Percentiles rank a stretch among this genome's conserved stretches.
Conservation (phyloP, 2,113 vertebrate genomes). For the Limanda limanda region DNA sequence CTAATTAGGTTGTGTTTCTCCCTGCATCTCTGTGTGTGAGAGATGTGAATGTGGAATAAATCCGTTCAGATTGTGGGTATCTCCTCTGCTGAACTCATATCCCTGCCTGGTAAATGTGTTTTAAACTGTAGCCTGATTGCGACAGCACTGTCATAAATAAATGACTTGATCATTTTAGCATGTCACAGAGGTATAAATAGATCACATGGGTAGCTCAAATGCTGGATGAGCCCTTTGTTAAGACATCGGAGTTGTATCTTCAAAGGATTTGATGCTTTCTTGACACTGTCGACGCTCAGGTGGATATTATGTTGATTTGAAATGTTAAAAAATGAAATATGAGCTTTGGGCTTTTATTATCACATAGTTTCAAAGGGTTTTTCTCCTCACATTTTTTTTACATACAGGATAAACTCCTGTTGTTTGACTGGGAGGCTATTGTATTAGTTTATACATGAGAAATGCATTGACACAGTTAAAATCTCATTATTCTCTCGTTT, state of each 20-base stretch:
- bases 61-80: conserved; percentile 26
- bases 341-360: neutral
- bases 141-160: conserved; percentile 67
- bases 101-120: conserved; percentile 46
- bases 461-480: neutral
- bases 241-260: conserved; percentile 47
- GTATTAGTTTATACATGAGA: neutral
- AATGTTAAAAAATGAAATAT: neutral
- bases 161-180: conserved; percentile 68
- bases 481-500: neutral
- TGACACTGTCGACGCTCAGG: conserved; percentile 1
- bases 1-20: conserved; percentile 37
- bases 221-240: conserved; percentile 46
- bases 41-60: neutral
- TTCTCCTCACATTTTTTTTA: neutral
- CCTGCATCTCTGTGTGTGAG: neutral
- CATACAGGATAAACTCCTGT: neutral
- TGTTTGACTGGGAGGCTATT: neutral
- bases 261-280: neutral
- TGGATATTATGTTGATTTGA: neutral
- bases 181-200: conserved; percentile 65
- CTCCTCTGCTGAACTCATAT: conserved; percentile 47
- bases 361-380: neutral
- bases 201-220: conserved; percentile 40
- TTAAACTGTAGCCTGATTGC: conserved; percentile 47